These are phyloP conservation scores for Xanthorhoe spadicearia DNA, from an alignment of 2,888 invertebrate species.

Conservation along the genomic window DNA sequence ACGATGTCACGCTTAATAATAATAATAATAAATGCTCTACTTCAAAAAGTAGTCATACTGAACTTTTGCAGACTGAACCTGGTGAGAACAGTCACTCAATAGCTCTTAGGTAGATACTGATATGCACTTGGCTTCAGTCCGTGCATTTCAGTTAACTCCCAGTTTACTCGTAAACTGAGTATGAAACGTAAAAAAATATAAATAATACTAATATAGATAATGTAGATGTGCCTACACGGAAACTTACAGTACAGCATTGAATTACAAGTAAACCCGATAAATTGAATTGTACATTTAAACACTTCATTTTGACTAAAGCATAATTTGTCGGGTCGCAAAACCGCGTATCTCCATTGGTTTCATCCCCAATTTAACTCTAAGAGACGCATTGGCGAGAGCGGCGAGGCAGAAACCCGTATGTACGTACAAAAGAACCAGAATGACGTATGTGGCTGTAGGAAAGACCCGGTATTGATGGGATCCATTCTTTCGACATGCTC, in stretches of 20 bases:
- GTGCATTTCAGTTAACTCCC: no score
- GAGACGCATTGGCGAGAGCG: constrained; percentile 65
- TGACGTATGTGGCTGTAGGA: constrained; percentile 71
- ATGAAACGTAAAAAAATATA: no score
- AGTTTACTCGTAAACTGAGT: no score
- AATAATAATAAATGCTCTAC: no score
- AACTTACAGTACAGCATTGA: neutral
- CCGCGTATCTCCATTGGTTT: constrained; percentile 71
- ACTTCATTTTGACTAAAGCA: constrained; percentile 37
- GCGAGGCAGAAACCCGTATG: constrained; percentile 73
- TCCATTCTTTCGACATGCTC: constrained; percentile 64
- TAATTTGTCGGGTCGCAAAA: constrained; percentile 62
- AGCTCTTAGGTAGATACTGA: no score
- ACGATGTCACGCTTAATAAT: no score
- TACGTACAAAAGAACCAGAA: constrained; percentile 66
- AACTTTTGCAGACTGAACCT: no score
- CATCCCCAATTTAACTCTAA: constrained; percentile 79
- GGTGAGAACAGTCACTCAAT: no score
- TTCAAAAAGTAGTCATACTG: no score
- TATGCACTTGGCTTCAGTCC: no score
- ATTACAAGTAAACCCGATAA: neutral
- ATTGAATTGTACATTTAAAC: constrained; percentile 21
- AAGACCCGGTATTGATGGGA: constrained; percentile 68
- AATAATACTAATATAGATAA: no score
- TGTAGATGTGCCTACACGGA: no score